Evolutionary conservation across 2,797 vertebrate genomes (phyloP), one percentile per base, ranked within the genome.

Genomic region (Erethizon dorsatum): DNA sequence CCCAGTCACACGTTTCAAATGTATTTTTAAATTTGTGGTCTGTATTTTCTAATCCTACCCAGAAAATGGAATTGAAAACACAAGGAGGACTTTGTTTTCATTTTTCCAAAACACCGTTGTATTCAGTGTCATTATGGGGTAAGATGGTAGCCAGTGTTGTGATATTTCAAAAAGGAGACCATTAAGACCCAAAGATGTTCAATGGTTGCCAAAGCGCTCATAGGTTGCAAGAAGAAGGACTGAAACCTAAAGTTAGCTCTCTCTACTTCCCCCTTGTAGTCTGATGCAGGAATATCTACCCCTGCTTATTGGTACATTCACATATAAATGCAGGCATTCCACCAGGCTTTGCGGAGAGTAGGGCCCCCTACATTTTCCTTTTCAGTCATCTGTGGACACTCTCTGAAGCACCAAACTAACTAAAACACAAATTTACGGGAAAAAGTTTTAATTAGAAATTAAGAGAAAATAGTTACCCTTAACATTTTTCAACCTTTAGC

Each of bases 301-400:
- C 4, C 1, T n/a, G 14, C 2, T 50, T 63, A 63, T 59, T 7
- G 54, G 28, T 26, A 71, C 18, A 54, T 71, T 80, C 13, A 9
- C 2, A 31, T 57, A 31, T 26, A 45, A 37, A 56, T 41, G 1
- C 1, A 69, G 20, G n/a, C 0, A 15, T 41, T 11, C 15, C 18
- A 5, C 2, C 33, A 57, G 7, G 41, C 12, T 61, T 4, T 8
- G 0, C 4, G 31, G 1, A 82, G 6, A 3, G 56, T 22, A 20
- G 13, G 75, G 26, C 0, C 0, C 9, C 24, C 10, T 15, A 1
- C 6, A 17, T 56, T 63, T 75, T 14, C 3, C 56, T 18, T 52
- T 24, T 6, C 14, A 17, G 4, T 63, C 10, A 6, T 37, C 31
- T 41, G 18, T 47, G 63, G 45, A 75, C 41, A 28, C 6, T 47